phyloP scores from a whole-genome alignment of 2,888 invertebrate genomes.

The Loripinus fragilis region DNA sequence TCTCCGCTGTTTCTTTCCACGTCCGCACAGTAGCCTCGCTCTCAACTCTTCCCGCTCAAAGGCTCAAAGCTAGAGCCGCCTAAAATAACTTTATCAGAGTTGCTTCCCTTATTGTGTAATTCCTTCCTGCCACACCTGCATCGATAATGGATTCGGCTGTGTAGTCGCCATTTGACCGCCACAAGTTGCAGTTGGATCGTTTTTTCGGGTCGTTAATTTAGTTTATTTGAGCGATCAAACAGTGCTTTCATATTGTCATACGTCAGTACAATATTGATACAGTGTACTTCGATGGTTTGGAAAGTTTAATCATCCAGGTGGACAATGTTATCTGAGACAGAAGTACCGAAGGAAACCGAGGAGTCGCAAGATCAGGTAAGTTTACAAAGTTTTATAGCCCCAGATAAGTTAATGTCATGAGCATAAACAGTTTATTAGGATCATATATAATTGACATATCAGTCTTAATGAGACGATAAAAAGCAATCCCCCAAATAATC shows the following conservation, averaged over 20 bases:
- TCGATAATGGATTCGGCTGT: constrained; percentile 1
- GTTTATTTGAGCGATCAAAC: background rate
- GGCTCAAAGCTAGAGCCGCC: background rate
- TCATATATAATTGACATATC: no score
- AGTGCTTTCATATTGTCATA: background rate
- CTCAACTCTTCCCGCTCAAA: no score
- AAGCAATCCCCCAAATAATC: no score
- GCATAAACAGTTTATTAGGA: no score
- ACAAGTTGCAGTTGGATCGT: background rate
- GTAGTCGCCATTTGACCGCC: constrained; percentile 21
- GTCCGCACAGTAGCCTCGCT: no score
- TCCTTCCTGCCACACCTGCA: background rate
- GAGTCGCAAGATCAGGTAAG: constrained; percentile 9
- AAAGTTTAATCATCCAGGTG: background rate
- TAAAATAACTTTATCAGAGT: background rate
- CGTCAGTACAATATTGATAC: background rate
- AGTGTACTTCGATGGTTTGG: background rate
- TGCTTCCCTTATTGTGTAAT: background rate
- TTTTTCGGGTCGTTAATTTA: constrained; percentile 1
- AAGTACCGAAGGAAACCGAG: background rate
- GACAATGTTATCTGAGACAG: background rate
- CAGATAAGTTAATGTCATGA: no score
- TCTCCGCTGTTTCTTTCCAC: no score
- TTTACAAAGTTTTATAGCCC: constrained; percentile 3
- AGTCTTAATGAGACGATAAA: no score